Base-by-base conservation (phyloP, 2,888 invertebrate genomes). In the Eupithecia vulgata region DNA sequence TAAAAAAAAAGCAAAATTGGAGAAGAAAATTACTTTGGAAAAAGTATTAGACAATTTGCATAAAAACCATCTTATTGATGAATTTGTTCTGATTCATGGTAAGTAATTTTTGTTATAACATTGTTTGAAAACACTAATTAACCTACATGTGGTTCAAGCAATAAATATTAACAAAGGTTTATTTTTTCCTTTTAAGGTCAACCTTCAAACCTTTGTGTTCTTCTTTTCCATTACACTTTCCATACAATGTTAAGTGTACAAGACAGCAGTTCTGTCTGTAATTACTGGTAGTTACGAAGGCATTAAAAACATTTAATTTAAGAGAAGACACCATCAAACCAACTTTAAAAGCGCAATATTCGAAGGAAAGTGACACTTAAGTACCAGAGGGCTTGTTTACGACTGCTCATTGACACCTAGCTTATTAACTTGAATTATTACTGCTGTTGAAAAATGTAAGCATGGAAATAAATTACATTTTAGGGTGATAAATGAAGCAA, bases 351-450 rank as follows among this genome's bases (percentile, higher is more conserved):
- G 34, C 4, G 65, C 15, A 21, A 40, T 65, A 59, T 65, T 68
- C 21, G 64, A 69, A 65, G 65, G 68, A 72, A 68, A 64, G 15
- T n/a, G 59, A 35, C 64, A 52, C 66, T 73, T 74, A 74, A 72
- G 72, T 71, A 76, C 42, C 66, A 67, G 59, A 64, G 62, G 57
- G 34, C 67, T 77, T 78, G 72, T 79, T 79, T 79, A 78, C 74
- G 74, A 73, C 68, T 70, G 74, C 75, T 78, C 73, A 72, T 67
- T 68, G 80, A 74, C 70, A 75, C 57, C 72, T 61, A 70, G 35
- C 35, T 62, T 62, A 62, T 35, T 35, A 35, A 64, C 62, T 37
- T 48, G 69, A 78, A 75, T 79, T 77, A 74, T 78, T 78, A 67
- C 75, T 1, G 12, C 73, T 67, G 30, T 76, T 70, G 25, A 42